Evolutionary conservation across 2,888 invertebrate species (phyloP).

Genomic region (Masnerella sp.): DNA sequence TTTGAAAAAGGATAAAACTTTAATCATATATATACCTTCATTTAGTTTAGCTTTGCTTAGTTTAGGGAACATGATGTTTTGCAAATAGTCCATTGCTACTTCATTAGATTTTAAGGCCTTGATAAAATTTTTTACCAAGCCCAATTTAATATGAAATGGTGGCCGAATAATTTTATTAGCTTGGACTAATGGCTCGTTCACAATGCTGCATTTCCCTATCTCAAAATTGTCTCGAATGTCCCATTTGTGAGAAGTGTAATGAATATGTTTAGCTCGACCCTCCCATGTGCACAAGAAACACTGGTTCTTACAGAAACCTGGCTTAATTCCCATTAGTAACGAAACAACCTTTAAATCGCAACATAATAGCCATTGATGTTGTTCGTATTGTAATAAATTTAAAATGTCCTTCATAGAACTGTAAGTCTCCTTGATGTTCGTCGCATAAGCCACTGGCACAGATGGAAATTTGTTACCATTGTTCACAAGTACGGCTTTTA

Average conservation of each 20-base stretch:
- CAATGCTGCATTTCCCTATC: slow-evolving; percentile 60
- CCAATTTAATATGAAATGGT: slow-evolving; percentile 49
- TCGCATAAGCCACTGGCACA: slow-evolving; percentile 63
- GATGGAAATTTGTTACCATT: slow-evolving; percentile 67
- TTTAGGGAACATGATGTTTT: slow-evolving; percentile 31
- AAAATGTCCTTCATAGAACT: slow-evolving; percentile 32
- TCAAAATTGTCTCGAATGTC: slow-evolving; percentile 54
- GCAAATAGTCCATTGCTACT: slow-evolving; percentile 28
- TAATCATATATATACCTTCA: too few species aligned
- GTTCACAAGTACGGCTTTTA: slow-evolving; percentile 64
- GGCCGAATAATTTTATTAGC: slow-evolving; percentile 17
- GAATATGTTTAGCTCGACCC: slow-evolving; percentile 53
- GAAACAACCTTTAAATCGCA: slow-evolving; percentile 70
- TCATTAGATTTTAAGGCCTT: slow-evolving; percentile 29
- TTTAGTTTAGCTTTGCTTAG: slow-evolving; percentile 43
- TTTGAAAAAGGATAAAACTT: too few species aligned
- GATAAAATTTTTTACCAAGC: slow-evolving; percentile 40
- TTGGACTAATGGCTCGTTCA: slow-evolving; percentile 23
- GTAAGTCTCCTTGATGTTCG: slow-evolving; percentile 61
- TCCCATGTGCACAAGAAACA: slow-evolving; percentile 66
- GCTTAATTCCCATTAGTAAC: slow-evolving; percentile 60
- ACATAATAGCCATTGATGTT: slow-evolving; percentile 63
- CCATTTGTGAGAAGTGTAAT: slow-evolving; percentile 59
- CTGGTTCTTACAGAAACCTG: slow-evolving; percentile 64
- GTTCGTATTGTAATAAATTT: slow-evolving; percentile 31